phyloP scores from a whole-genome alignment of 2,113 vertebrate genomes.

The Holacanthus passer region DNA sequence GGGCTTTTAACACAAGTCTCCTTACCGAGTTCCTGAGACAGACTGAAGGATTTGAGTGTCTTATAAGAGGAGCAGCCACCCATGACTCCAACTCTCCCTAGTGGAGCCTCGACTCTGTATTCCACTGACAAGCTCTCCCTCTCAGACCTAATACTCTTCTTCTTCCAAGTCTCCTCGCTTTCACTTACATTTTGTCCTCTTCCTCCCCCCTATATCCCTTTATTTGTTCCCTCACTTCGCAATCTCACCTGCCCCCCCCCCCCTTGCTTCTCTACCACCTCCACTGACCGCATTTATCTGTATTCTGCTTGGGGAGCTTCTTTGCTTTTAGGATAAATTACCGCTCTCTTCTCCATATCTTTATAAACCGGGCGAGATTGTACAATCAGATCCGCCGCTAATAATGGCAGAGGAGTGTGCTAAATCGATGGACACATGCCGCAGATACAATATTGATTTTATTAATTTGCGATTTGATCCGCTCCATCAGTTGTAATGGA shows the following conservation, averaged over 20 bases:
- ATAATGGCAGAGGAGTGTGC: constrained; percentile 54
- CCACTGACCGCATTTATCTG: constrained; percentile 57
- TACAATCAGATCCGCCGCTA: constrained; percentile 54
- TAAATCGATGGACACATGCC: constrained; percentile 65
- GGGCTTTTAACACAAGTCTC: constrained; percentile 46
- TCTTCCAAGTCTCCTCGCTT: constrained; percentile 45
- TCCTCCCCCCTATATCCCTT: constrained; percentile 8
- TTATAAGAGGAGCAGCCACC: constrained; percentile 71
- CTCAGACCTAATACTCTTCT: constrained; percentile 42
- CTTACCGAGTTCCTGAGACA: constrained; percentile 53
- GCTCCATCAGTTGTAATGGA: constrained; percentile 68
- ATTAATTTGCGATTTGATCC: constrained; percentile 75
- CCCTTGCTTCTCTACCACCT: constrained; percentile 13
- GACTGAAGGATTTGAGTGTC: constrained; percentile 63
- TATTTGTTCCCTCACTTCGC: constrained; percentile 26
- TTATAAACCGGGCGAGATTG: constrained; percentile 43
- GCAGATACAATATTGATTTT: constrained; percentile 75
- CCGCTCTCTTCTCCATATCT: constrained; percentile 43
- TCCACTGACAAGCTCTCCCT: constrained; percentile 53
- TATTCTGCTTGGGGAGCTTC: constrained; percentile 31
- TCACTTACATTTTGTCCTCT: constrained; percentile 55
- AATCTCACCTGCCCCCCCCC: constrained; percentile 1
- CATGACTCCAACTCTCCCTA: constrained; percentile 59
- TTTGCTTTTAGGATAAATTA: constrained; percentile 59
- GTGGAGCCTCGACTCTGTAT: constrained; percentile 55